phyloP scores from a whole-genome alignment of 2,888 invertebrate genomes.

The Ormyrus thymus region DNA sequence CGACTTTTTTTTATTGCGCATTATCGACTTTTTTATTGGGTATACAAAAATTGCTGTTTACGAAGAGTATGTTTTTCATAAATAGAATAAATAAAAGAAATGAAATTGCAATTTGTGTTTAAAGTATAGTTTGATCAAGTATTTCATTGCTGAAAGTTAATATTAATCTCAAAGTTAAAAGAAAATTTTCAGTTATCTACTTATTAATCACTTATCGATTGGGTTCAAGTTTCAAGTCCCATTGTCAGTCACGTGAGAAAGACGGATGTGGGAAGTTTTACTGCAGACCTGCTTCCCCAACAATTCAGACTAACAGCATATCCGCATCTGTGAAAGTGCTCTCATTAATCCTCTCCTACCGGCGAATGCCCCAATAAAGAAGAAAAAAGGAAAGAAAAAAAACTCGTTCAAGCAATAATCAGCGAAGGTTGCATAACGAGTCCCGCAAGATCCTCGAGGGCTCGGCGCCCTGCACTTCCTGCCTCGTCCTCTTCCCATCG shows the following conservation, averaged over 20 bases:
- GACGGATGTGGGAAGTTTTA: neutral
- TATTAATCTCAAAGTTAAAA: too few relatives aligned
- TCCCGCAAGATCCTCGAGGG: conserved; percentile 19
- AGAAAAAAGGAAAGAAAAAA: neutral
- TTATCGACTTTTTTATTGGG: too few relatives aligned
- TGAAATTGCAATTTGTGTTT: too few relatives aligned
- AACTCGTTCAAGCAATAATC: neutral
- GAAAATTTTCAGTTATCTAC: too few relatives aligned
- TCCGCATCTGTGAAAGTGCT: neutral
- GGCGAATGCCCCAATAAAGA: conserved; percentile 55
- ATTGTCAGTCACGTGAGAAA: neutral
- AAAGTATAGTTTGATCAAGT: too few relatives aligned
- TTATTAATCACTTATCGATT: too few relatives aligned
- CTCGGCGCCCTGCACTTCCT: conserved; percentile 45
- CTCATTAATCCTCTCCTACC: neutral
- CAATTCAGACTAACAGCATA: neutral
- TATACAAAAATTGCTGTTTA: too few relatives aligned
- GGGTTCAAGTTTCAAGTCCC: neutral
- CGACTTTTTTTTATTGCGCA: neutral
- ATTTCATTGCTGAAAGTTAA: too few relatives aligned
- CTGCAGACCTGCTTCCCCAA: neutral
- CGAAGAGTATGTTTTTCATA: too few relatives aligned
- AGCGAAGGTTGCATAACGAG: conserved; percentile 28
- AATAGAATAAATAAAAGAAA: too few relatives aligned
- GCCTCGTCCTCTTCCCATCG: conserved; percentile 22